A percentile compares a stretch with the other conserved stretches of the same genome.
Conservation (phyloP, 2,113 vertebrate genomes). For the Psittacula cyanocephala region DNA sequence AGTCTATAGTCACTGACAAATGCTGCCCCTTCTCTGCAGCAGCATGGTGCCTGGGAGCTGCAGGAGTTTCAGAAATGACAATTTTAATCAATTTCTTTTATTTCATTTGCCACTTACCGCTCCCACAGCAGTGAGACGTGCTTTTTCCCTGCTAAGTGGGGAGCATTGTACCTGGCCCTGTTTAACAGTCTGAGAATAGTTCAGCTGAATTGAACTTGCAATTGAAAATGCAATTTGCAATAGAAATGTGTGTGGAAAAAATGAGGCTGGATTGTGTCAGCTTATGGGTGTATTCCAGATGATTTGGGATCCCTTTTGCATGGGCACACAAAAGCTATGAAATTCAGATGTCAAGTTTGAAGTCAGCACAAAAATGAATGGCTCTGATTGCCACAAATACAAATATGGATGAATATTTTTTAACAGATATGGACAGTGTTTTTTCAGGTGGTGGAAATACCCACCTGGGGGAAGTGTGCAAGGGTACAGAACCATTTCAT, state of each 20-base stretch:
- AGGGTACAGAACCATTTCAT: rapidly evolving
- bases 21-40: background rate
- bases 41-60: background rate
- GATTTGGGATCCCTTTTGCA: background rate
- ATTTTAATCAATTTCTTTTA: conserved; percentile 33
- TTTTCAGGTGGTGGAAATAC: background rate
- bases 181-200: background rate
- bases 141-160: background rate
- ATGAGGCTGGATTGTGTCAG: rapidly evolving
- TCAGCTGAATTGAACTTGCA: background rate
- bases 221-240: background rate
- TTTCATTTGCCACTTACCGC: background rate
- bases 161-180: background rate
- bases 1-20: background rate
- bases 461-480: rapidly evolving
- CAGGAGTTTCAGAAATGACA: conserved; percentile 29
- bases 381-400: background rate
- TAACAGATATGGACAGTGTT: background rate
- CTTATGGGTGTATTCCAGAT: rapidly evolving
- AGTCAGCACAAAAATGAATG: background rate
- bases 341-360: background rate
- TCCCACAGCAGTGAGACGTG: background rate
- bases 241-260: rapidly evolving
- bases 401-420: background rate
- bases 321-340: background rate